Evolutionary conservation across 2,797 vertebrate species (phyloP), one percentile per base, ranked within the genome.

Genomic region (Rhodeus uyekii): DNA sequence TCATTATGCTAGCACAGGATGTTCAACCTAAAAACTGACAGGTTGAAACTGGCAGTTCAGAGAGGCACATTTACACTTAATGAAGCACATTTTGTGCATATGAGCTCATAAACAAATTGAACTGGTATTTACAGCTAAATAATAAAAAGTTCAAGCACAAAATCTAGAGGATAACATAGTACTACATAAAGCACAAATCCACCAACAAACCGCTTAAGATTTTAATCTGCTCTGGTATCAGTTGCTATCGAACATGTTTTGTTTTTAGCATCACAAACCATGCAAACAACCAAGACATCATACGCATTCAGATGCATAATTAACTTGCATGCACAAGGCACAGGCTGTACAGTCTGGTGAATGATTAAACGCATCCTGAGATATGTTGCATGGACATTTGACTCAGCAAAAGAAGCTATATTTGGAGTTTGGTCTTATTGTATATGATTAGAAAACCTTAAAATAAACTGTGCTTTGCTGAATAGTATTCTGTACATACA

Each of bases 21-120:
- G 65, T 71, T 60, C 50, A 44, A 53, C 8, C 46, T 53, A 9
- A 16, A 36, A 80, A 50, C 18, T 71, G 48, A 60, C 36, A 34
- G 60, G 42, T 64, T 78, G 22, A 32, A 77, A 46, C 14, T 9
- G 8, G 24, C 48, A 27, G 38, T 19, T 60, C 18, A 0, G 24
- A 69, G 38, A 29, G 36, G 50, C 36, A 80, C 64, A 80, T 80
- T 80, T 60, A 34, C 36, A 58, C 69, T 69, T 69, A 80, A 58
- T 36, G 24, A 60, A 19, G 19, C 24, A 10, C 44, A 53, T 36
- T 67, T 48, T 0, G 9, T 18, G 50, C 65, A 44, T 29, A 29
- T 69, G 77, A 60, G 46, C 38, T 69, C 34, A 79, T 29, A 29
- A 60, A 60, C 27, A 14, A 13, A 29, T 13, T 79, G 10, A 69